These are phyloP conservation scores for Martes martes DNA, from an alignment of 2,113 vertebrate species.

Conservation along the genomic window DNA sequence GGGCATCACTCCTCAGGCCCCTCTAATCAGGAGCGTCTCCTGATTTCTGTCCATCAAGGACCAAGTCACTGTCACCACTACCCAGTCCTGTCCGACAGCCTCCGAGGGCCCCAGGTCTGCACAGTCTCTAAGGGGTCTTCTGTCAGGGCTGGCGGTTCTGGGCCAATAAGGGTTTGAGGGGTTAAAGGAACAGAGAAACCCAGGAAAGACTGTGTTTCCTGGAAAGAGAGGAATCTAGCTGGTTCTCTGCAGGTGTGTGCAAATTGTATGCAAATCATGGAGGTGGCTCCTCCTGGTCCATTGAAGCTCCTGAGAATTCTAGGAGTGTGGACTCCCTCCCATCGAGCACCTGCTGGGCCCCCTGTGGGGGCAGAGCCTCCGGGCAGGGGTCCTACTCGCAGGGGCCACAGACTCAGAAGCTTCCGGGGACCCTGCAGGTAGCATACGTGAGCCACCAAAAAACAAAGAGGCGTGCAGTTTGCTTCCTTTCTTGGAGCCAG, in stretches of 20 bases:
- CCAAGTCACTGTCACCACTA: neutral
- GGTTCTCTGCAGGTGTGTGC: neutral
- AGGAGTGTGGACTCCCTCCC: neutral
- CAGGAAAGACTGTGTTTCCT: neutral
- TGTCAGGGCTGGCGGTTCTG: neutral
- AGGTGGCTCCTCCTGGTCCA: no score
- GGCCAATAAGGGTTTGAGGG: neutral
- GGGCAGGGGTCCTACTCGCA: neutral
- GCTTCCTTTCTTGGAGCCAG: neutral
- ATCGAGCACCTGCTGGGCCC: neutral
- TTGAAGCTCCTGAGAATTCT: neutral
- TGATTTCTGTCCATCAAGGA: neutral
- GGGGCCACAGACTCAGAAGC: neutral
- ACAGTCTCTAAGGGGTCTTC: neutral
- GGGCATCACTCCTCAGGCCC: no score
- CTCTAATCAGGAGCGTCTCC: rapidly evolving
- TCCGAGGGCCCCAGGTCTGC: neutral
- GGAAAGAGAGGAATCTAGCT: no score
- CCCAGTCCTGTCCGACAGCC: neutral
- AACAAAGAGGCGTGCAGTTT: no score
- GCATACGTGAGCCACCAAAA: no score
- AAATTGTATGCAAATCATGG: neutral
- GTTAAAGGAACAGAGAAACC: neutral
- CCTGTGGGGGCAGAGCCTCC: neutral
- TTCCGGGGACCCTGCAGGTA: neutral